Conservation (phyloP, 2,888 invertebrate species). For the Nomada fucata region DNA sequence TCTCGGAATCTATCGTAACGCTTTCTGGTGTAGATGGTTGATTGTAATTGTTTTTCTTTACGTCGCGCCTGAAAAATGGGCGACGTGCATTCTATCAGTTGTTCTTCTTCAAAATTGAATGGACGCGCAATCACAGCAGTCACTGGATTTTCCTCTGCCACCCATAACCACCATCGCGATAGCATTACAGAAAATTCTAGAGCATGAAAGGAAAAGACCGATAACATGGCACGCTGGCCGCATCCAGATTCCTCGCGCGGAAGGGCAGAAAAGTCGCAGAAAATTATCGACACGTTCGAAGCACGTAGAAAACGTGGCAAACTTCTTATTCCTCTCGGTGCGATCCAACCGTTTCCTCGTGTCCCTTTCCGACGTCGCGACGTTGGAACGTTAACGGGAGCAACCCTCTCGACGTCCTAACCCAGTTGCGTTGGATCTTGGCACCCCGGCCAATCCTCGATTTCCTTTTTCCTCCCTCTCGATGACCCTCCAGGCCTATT, state of each 20-base stretch:
- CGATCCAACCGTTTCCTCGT: slow-evolving; percentile 26
- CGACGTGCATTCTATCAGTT: too few species aligned
- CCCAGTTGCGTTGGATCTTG: slow-evolving; percentile 69
- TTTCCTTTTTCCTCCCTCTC: slow-evolving; percentile 60
- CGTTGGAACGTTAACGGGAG: slow-evolving; percentile 65
- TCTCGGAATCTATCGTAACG: too few species aligned
- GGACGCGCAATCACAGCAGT: too few species aligned
- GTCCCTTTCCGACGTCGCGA: slow-evolving; percentile 47
- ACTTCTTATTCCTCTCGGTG: slow-evolving; percentile 29
- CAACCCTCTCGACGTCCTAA: slow-evolving; percentile 69
- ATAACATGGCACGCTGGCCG: slow-evolving; percentile 46
- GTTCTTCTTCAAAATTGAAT: too few species aligned
- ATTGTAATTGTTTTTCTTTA: too few species aligned
- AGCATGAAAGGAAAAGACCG: too few species aligned
- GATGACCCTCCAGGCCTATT: slow-evolving; percentile 63
- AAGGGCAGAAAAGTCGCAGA: not conserved
- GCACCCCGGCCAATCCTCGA: slow-evolving; percentile 72
- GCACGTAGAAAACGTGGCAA: slow-evolving; percentile 57
- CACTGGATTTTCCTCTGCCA: too few species aligned
- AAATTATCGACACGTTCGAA: slow-evolving; percentile 51
- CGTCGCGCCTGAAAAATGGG: too few species aligned
- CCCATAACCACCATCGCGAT: too few species aligned
- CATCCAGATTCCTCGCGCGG: not conserved
- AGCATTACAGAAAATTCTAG: too few species aligned
- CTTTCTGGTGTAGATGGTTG: too few species aligned